A percentile compares a stretch with the other conserved stretches of the same genome.
phyloP scores from a whole-genome alignment of 2,888 invertebrate species.

The Itoplectis maculator region DNA sequence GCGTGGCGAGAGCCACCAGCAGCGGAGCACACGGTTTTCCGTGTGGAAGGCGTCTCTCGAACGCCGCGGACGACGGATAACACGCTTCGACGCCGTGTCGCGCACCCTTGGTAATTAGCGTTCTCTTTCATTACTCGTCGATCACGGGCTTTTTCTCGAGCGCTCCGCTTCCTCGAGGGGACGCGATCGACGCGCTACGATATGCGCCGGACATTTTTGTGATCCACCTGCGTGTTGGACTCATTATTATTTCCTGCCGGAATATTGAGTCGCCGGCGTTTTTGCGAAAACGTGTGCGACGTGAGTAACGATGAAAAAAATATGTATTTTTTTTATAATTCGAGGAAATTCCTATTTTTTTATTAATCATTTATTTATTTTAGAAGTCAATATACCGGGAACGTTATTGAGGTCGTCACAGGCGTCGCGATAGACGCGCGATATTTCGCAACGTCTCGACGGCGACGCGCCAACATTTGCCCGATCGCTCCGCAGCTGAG shows the following conservation, averaged over 20 bases:
- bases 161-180: conserved; percentile 13
- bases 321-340: too few species aligned
- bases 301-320: conserved; percentile 9
- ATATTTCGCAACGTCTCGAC: neutral
- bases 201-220: conserved; percentile 15
- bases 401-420: neutral
- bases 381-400: too few species aligned
- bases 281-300: neutral
- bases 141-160: conserved; percentile 50
- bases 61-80: conserved; percentile 45
- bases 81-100: conserved; percentile 40
- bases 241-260: neutral
- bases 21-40: conserved; percentile 24
- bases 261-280: neutral
- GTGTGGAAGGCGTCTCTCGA: conserved; percentile 34
- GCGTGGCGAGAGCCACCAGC: conserved; percentile 13
- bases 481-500: neutral
- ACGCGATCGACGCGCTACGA: neutral
- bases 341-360: too few species aligned
- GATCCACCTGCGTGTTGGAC: neutral
- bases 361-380: too few species aligned
- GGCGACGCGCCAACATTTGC: neutral
- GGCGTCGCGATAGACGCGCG: neutral
- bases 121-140: conserved; percentile 64
- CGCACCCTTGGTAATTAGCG: conserved; percentile 65